phyloP scores from a whole-genome alignment of 2,797 vertebrate genomes.

The Helostoma temminkii region DNA sequence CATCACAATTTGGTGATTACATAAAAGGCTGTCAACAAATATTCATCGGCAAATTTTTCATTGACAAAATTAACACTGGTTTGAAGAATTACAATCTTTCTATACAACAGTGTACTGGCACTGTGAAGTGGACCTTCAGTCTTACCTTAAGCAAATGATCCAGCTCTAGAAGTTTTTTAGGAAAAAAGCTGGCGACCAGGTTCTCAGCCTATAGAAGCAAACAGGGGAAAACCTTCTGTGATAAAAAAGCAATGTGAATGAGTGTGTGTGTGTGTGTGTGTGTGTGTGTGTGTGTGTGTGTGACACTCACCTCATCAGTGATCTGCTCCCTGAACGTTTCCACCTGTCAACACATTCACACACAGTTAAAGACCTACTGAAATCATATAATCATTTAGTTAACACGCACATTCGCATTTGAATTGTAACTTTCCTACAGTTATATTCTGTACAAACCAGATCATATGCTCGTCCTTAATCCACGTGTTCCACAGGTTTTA shows the following conservation, averaged over 20 bases:
- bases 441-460: too few relatives aligned
- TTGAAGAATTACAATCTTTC: neutral
- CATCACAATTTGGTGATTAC: too few relatives aligned
- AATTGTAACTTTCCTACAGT: too few relatives aligned
- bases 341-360: conserved; percentile 7
- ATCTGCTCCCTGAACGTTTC: conserved; percentile 33
- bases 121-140: neutral
- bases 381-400: too few relatives aligned
- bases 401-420: too few relatives aligned
- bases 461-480: too few relatives aligned
- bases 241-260: neutral
- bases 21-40: too few relatives aligned
- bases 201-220: conserved; percentile 83
- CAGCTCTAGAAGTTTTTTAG: conserved; percentile 90
- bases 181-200: conserved; percentile 90
- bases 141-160: conserved; percentile 90
- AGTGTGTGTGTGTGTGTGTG: too few relatives aligned
- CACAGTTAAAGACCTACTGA: neutral
- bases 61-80: too few relatives aligned
- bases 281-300: too few relatives aligned
- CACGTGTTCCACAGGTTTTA: too few relatives aligned
- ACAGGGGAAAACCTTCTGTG: neutral
- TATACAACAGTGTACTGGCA: neutral
- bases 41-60: too few relatives aligned
- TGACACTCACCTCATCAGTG: conserved; percentile 22